These are phyloP conservation scores for Manacus vitellinus DNA, from an alignment of 2,113 vertebrate species.

Conservation along the genomic window DNA sequence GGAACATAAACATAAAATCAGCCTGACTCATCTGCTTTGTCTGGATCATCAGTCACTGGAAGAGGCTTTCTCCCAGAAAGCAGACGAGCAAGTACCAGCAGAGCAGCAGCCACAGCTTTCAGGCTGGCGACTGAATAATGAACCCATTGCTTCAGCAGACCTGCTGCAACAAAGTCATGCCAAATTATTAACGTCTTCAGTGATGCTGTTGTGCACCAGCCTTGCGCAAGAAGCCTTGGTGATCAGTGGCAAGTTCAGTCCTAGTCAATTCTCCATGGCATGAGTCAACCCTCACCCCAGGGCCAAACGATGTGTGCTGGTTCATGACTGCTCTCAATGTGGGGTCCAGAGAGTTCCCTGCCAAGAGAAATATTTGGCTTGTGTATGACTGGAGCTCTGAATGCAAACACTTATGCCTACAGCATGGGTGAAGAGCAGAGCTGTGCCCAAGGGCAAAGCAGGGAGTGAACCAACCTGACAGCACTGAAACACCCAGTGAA, in stretches of 20 bases:
- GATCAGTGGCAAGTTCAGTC: not conserved
- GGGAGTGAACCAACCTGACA: conserved; percentile 41
- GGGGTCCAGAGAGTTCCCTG: not conserved
- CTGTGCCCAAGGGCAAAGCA: not conserved
- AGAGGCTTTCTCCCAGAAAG: not conserved
- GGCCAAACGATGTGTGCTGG: not conserved
- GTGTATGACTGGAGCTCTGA: conserved; percentile 5
- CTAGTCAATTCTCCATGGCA: not conserved
- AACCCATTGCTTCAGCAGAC: not conserved
- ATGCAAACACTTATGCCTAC: conserved; percentile 12
- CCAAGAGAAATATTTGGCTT: conserved; percentile 42
- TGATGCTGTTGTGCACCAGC: not conserved
- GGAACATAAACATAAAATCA: not conserved
- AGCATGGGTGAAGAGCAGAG: not conserved
- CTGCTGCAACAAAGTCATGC: not conserved
- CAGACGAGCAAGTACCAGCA: not conserved
- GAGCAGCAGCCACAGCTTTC: not conserved
- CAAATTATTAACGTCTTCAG: not conserved
- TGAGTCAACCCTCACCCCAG: not conserved
- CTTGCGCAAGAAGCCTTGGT: not conserved
- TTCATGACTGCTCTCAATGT: not conserved
- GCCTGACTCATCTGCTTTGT: not conserved
- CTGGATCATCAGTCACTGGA: not conserved
- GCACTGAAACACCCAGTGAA: conserved; percentile 17
- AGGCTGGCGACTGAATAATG: not conserved